A percentile compares a stretch with the other conserved stretches of the same genome.
phyloP scores from a whole-genome alignment of 2,113 vertebrate species.

The Heptranchias perlo region DNA sequence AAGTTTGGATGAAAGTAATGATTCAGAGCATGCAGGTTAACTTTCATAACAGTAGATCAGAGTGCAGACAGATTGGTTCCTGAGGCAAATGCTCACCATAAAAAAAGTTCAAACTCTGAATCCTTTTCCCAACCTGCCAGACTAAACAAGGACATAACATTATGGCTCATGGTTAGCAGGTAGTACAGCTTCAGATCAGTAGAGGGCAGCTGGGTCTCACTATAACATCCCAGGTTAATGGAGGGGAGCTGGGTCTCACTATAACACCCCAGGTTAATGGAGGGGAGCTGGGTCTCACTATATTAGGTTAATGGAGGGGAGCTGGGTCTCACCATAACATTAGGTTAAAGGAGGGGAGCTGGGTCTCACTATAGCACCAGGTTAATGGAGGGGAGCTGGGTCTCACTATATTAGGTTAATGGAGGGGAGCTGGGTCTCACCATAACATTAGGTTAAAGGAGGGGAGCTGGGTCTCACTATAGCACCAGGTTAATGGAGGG shows the following conservation, averaged over 20 bases:
- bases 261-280: background rate
- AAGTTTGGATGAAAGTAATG: constrained; percentile 37
- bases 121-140: background rate
- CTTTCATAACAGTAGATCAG: background rate
- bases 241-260: background rate
- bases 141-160: background rate
- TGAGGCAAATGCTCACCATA: background rate
- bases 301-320: background rate
- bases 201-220: background rate
- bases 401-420: background rate
- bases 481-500: background rate
- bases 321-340: background rate
- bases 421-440: background rate
- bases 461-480: background rate
- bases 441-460: background rate
- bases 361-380: background rate
- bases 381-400: background rate
- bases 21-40: background rate
- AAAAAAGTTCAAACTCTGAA: background rate
- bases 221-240: background rate
- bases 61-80: background rate
- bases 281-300: background rate
- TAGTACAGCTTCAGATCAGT: background rate
- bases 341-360: too few relatives aligned
- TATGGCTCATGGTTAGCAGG: background rate